Evolutionary conservation across 2,888 invertebrate genomes (phyloP), one percentile per base, ranked within the genome.

Genomic region (Lasioglossum leucozonium): DNA sequence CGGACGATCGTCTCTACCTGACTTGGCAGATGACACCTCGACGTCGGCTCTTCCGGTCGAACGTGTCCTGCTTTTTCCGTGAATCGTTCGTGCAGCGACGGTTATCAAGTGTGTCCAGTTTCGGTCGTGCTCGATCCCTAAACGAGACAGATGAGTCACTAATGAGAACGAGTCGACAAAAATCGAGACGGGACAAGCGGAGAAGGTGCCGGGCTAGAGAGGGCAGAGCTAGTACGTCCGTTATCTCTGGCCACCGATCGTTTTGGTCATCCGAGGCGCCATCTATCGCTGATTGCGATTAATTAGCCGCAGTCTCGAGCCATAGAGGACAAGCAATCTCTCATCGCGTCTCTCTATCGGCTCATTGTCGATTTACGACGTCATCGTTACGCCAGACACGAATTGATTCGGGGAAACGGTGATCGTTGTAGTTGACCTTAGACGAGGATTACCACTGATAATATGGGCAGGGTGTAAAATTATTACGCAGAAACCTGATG

Each of bases 211-310:
- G 51, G 47, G 30, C 22, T 26, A 72, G 22, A 62, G 80, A 51
- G 67, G 72, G 69, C 47, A 71, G 67, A 71, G 62, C 79, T 81
- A 77, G 84, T 80, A 82, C 81, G 80, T 83, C 67, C 74, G 73
- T 90, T 91, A 91, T 91, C 91, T 89, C 67, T 34, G 62, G 79
- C 74, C 86, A 74, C 86, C 85, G 84, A 91, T 91, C 91, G 82
- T 83, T 74, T 90, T 79, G 75, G 58, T 87, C 79, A 75, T 80
- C 79, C 81, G 80, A 86, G 85, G 89, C 90, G 90, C 90, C 91
- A 89, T 91, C 90, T 89, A 91, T 85, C 71, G 75, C 74, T 86
- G 87, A 90, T 91, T 88, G 87, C 90, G 87, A 90, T 91, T 91
- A 88, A 91, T 91, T 91, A 89, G 89, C 77, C 80, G 76, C 79